These are phyloP conservation scores for Poeciliopsis occidentalis DNA, from an alignment of 2,113 vertebrate species.

Conservation along the genomic window DNA sequence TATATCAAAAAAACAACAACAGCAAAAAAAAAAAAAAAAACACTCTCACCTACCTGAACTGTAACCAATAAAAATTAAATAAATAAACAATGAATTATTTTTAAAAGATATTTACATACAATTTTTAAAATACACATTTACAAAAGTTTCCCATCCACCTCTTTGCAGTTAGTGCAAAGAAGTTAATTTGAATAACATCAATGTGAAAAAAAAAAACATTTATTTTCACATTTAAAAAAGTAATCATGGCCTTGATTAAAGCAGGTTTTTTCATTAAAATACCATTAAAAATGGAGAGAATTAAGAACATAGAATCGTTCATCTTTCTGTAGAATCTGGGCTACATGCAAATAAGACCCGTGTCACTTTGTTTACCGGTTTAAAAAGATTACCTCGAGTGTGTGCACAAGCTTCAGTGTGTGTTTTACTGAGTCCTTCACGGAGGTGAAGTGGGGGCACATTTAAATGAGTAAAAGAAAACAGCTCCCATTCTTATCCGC, in stretches of 20 bases:
- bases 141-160: background rate
- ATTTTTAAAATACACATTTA: background rate
- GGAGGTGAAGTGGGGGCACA: conserved; percentile 78
- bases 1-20: no score
- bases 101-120: no score
- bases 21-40: no score
- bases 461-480: conserved; percentile 75
- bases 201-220: no score
- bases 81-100: no score
- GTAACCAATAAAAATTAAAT: no score
- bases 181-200: no score
- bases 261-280: background rate
- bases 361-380: background rate
- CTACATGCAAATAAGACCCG: background rate
- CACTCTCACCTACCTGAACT: no score
- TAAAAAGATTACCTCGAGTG: conserved; percentile 11
- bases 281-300: background rate
- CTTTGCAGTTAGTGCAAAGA: background rate
- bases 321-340: background rate
- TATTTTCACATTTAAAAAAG: background rate
- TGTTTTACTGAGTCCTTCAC: conserved; percentile 70
- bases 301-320: background rate
- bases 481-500: conserved; percentile 23
- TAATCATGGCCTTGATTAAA: background rate
- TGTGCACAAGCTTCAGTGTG: conserved; percentile 56